These are phyloP conservation scores for Acanthosepion pharaonis DNA, from an alignment of 2,888 invertebrate species.

Conservation along the genomic window DNA sequence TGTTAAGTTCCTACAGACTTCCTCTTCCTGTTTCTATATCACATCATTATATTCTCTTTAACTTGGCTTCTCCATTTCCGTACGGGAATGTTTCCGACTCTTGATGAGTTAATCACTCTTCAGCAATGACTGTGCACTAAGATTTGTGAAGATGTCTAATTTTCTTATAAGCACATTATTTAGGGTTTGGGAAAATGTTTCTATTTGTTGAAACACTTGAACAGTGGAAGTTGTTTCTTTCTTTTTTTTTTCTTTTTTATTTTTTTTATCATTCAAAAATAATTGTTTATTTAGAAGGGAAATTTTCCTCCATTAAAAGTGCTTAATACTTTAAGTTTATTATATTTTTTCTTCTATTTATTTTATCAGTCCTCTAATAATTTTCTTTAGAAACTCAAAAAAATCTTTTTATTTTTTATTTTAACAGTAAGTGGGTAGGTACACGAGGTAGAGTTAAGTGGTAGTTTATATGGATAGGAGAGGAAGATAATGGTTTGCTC, in stretches of 20 bases:
- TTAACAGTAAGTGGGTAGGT: no score
- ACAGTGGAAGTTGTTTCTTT: background rate
- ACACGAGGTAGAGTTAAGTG: no score
- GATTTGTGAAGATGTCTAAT: background rate
- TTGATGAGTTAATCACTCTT: background rate
- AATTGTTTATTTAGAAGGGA: background rate
- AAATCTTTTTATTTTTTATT: no score
- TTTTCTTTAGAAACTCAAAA: no score
- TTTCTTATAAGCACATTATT: background rate
- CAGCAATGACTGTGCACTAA: background rate
- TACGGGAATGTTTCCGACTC: background rate
- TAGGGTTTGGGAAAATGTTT: background rate
- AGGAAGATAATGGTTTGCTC: no score
- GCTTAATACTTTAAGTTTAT: background rate
- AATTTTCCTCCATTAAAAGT: background rate
- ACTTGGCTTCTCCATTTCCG: background rate
- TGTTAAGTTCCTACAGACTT: slow-evolving; percentile 11
- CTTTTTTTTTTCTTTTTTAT: background rate
- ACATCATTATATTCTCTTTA: slow-evolving; percentile 33
- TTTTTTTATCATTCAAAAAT: background rate
- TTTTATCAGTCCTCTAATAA: no score
- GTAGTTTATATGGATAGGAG: no score
- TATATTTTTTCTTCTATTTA: no score
- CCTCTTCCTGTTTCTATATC: background rate
- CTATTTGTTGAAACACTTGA: background rate